Evolutionary conservation across 2,888 invertebrate species (phyloP).

Genomic region (Hyppa rectilinea): DNA sequence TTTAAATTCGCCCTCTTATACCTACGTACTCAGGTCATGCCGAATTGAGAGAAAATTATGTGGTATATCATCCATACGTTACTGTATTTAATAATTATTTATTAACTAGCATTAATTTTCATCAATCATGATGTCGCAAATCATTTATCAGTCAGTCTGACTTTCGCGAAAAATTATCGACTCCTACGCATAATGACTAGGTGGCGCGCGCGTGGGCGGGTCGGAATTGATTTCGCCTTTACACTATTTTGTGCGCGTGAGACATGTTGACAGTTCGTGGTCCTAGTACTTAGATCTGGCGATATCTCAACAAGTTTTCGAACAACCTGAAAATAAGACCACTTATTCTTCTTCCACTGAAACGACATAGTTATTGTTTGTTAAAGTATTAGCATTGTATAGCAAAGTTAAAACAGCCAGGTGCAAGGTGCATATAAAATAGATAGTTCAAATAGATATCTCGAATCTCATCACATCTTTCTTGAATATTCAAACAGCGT

Average conservation of each 20-base stretch:
- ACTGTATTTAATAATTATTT: not conserved
- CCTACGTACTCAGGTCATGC: not conserved
- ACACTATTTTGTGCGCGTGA: constrained; percentile 14
- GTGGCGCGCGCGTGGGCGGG: constrained; percentile 41
- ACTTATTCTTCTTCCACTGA: no score
- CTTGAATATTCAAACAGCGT: no score
- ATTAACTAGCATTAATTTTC: constrained; percentile 28
- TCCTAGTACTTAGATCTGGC: constrained; percentile 32
- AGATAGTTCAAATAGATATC: no score
- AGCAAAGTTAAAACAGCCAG: no score
- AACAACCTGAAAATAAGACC: no score
- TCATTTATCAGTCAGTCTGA: constrained; percentile 34
- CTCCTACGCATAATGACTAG: constrained; percentile 47
- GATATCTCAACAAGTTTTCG: not conserved
- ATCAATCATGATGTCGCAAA: constrained; percentile 43
- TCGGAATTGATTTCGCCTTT: constrained; percentile 49
- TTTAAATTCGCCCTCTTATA: not conserved
- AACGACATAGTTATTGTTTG: no score
- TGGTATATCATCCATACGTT: not conserved
- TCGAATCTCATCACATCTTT: no score
- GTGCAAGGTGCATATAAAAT: no score
- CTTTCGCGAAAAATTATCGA: constrained; percentile 48
- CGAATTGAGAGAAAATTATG: not conserved
- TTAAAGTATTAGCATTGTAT: no score
- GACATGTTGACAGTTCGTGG: constrained; percentile 17